Evolutionary conservation across 2,797 vertebrate genomes (phyloP), one percentile per base, ranked within the genome.

Genomic region (Knipowitschia caucasica): DNA sequence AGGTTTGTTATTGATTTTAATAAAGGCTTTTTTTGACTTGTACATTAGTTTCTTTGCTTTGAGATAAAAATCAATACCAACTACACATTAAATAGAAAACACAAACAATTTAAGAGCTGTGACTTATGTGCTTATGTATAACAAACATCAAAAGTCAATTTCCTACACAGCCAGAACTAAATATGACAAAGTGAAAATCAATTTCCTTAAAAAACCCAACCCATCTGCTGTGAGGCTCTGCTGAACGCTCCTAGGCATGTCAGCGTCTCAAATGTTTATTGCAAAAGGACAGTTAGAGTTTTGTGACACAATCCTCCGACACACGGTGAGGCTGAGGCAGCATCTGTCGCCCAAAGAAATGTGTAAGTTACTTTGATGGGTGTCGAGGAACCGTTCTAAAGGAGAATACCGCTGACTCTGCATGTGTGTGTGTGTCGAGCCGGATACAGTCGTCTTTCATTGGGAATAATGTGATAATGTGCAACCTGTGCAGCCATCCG

Each of bases 281-380:
- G 45, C 64, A 64, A 30, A 62, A 39, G 50, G 12, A 44, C 53
- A 63, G 64, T 26, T 23, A 64, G 76, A 59, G 62, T 67, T 62
- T 71, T 63, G 59, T 57, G 45, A 56, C 62, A 45, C 42, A 64
- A 62, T 72, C 49, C 64, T 56, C 17, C 46, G 69, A 59, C 50
- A 53, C 61, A 54, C 50, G 17, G 52, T 35, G 25, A 36, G 64
- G 66, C 64, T 71, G 57, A 74, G 66, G 61, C 68, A 68, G 56
- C 66, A 77, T 53, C 63, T 78, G 70, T 78, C 68, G 30, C 40
- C 51, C 25, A 59, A 76, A 72, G 52, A 67, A 74, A 59, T 49
- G 59, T 55, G 61, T 53, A 54, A 6, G 21, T 54, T 65, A 45
- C 65, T 77, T 67, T 79, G 72, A 73, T 56, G 57, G 31, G 34